Percentiles rank a stretch among this genome's conserved stretches.
phyloP scores from a whole-genome alignment of 2,113 vertebrate species.

The Phalacrocorax pelagicus region DNA sequence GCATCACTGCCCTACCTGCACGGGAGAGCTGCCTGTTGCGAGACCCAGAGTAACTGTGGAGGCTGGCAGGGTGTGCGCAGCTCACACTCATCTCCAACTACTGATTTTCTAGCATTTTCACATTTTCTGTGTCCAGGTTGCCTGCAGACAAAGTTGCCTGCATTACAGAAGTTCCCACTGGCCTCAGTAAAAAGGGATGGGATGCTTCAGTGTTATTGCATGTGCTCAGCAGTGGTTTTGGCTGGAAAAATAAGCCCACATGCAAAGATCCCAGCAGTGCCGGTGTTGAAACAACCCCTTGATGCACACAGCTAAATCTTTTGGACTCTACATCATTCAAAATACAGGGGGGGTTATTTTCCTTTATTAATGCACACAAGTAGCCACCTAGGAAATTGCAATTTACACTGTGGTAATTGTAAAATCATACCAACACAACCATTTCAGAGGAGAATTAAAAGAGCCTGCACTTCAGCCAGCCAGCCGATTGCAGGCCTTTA shows the following conservation, averaged over 20 bases:
- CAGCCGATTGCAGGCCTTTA: neutral
- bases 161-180: neutral
- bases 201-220: neutral
- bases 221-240: accelerated
- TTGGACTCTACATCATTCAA: neutral
- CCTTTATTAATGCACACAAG: constrained; percentile 67
- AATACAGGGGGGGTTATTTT: neutral
- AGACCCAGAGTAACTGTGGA: neutral
- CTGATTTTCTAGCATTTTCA: neutral
- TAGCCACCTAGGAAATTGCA: constrained; percentile 47
- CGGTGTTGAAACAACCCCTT: neutral
- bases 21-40: neutral
- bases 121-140: neutral
- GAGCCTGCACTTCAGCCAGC: neutral
- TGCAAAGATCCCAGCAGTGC: neutral
- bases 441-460: constrained; percentile 7
- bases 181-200: neutral
- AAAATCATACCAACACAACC: constrained; percentile 17
- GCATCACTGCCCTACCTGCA: neutral
- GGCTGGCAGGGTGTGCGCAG: neutral
- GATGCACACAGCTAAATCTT: neutral
- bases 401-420: neutral
- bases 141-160: neutral
- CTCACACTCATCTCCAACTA: neutral
- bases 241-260: neutral